Evolutionary conservation across 1,140 invertebrate species (phyloP), one percentile per base, ranked within the genome.

Genomic region (Brachionus plicatilis): DNA sequence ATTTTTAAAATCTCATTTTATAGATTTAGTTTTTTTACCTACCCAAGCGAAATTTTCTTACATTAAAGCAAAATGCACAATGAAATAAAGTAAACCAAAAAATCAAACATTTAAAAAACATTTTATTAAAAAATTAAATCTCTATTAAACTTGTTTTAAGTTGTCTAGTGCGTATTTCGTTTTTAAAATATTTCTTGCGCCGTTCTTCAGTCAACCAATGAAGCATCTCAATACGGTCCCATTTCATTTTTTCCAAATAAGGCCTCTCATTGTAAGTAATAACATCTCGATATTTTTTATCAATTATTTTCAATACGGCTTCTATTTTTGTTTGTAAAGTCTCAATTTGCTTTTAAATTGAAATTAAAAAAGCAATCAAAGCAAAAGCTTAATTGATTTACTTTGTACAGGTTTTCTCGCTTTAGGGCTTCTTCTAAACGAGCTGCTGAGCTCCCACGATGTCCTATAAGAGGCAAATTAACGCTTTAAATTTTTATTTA

Each of bases 221-320:
- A 3, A 90, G 76, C 89, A 90, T 90, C 84, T 90, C 89, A 17
- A 87, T 88, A 50, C 88, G 85, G 85, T 90, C 89, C 88, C 88
- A 90, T 75, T 89, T 87, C 86, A 90, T 89, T 85, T 90, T 90
- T 27, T 89, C 89, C 24, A 86, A 41, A 85, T 90, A 90, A 47
- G 88, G 87, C 5, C 89, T 87, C 72, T 88, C 88, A 88, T 82
- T 76, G 33, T 79, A 85, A 37, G 70, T 79, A 41, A 82, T 41
- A 4, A 53, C 29, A 70, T 85, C 84, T 9, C 41, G n/a, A 47
- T 33, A 82, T 37, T 82, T 85, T 14, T 60, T 79, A 12, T 85
- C 68, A 56, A 85, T 76, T 45, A 43, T 9, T 37, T 79, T 82
- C 5, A 76, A 41, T 33, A 65, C 17, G 12, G 45, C 65, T 33